Evolutionary conservation across 2,113 vertebrate genomes (phyloP).

Genomic region (Gambusia affinis): DNA sequence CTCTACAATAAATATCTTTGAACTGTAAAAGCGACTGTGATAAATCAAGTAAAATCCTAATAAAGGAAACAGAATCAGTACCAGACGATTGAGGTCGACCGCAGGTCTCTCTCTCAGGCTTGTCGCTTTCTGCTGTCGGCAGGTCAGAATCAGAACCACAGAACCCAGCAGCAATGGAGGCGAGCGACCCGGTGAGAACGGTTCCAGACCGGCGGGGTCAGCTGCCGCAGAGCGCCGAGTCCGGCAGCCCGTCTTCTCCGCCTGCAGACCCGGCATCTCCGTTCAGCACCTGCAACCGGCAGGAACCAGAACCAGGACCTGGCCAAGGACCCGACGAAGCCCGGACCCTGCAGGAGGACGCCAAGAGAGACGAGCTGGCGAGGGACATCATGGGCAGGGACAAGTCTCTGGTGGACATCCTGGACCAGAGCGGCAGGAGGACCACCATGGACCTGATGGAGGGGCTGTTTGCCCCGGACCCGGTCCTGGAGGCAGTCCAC

Average conservation of each 20-base stretch:
- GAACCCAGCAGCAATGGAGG: slow-evolving; percentile 62
- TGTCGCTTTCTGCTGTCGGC: neutral
- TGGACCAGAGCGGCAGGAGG: slow-evolving; percentile 89
- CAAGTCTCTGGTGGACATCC: slow-evolving; percentile 90
- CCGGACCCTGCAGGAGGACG: slow-evolving; percentile 81
- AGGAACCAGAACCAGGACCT: slow-evolving; percentile 9
- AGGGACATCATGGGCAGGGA: slow-evolving; percentile 92
- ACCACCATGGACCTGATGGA: slow-evolving; percentile 98
- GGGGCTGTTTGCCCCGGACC: slow-evolving; percentile 90
- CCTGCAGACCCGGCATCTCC: slow-evolving; percentile 75
- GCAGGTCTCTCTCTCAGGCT: too few species aligned
- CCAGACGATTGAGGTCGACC: too few species aligned
- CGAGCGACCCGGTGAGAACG: slow-evolving; percentile 81
- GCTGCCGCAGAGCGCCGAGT: slow-evolving; percentile 72
- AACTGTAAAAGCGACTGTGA: too few species aligned
- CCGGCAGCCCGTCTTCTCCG: slow-evolving; percentile 72
- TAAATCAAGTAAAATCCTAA: too few species aligned
- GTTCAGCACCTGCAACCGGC: slow-evolving; percentile 84
- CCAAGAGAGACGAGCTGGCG: slow-evolving; percentile 90
- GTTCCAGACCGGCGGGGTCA: slow-evolving; percentile 86
- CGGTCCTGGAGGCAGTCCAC: slow-evolving; percentile 86
- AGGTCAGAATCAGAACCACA: slow-evolving; percentile 67
- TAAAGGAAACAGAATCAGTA: too few species aligned
- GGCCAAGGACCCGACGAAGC: neutral
- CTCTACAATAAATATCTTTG: too few species aligned